These are phyloP conservation scores for Andrena fulva DNA, from an alignment of 2,888 invertebrate species.

Conservation along the genomic window DNA sequence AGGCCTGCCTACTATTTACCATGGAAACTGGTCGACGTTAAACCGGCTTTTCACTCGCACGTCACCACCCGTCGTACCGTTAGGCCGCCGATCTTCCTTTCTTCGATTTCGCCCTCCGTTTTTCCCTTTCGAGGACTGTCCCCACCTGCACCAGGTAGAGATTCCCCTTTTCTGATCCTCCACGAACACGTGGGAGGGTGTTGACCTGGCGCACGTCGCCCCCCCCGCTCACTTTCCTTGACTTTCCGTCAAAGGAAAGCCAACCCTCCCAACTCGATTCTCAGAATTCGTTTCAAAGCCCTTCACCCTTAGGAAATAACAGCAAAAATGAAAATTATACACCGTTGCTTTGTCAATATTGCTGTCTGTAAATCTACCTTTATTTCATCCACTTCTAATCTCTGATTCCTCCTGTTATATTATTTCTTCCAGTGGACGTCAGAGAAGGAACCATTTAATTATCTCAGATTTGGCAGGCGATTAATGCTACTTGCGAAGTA, in stretches of 20 bases:
- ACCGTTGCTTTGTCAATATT: too few relatives aligned
- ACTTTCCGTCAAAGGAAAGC: neutral
- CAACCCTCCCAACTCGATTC: neutral
- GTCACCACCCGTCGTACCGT: slow-evolving; percentile 32
- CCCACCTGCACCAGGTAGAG: slow-evolving; percentile 47
- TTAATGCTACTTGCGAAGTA: neutral
- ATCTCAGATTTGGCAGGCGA: neutral
- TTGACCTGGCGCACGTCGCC: slow-evolving; percentile 45
- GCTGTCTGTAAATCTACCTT: too few relatives aligned
- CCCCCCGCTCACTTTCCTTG: neutral
- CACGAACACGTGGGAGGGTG: slow-evolving; percentile 28
- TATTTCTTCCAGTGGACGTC: too few relatives aligned
- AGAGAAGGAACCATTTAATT: too few relatives aligned
- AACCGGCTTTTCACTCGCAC: slow-evolving; percentile 28
- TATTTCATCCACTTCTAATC: too few relatives aligned
- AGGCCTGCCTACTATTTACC: slow-evolving; percentile 25
- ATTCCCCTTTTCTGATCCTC: slow-evolving; percentile 23
- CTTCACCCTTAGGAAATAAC: neutral
- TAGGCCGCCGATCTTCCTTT: slow-evolving; percentile 34
- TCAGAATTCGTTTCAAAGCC: neutral
- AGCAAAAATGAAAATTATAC: too few relatives aligned
- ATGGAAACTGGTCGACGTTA: slow-evolving; percentile 33
- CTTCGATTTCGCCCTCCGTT: slow-evolving; percentile 18
- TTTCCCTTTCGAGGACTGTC: slow-evolving; percentile 48
- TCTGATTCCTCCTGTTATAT: too few relatives aligned